Evolutionary conservation across 1,140 invertebrate species (phyloP), one percentile per base, ranked within the genome.

Genomic region (Daktulosphaira vitifoliae): DNA sequence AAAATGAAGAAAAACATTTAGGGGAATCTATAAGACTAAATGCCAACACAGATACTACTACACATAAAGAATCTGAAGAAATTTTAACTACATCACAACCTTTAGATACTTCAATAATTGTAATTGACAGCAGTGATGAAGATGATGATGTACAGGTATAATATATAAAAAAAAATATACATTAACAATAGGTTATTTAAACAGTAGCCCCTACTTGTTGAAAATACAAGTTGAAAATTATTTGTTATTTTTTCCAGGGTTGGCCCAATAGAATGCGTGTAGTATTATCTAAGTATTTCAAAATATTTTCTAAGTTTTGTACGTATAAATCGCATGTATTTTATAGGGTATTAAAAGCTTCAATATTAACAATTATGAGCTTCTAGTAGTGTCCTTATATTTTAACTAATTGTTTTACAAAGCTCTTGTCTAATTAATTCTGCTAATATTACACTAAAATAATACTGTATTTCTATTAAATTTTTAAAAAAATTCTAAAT

Each of bases 211-310:
- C 8, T 51, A 25, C 16, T 29, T 15, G n/a, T n/a, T n/a, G n/a
- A n/a, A n/a, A n/a, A n/a, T 25, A 51, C 13, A 15, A n/a, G n/a
- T 29, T 51, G 49, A 51, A 29, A 51, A 51, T 1, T 5, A n/a
- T 50, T 26, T 51, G 25, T 51, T 51, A 29, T 51, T 51, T 51
- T 51, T 51, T 51, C 49, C 25, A 51, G 49, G 49, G 13, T 25
- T 51, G 25, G 49, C 25, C 49, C 11, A 29, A 25, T 51, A 29
- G 49, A 29, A 29, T 49, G n/a, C 25, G 25, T 26, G 25, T 51
- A 26, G 3, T 51, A n/a, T 13, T 51, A 26, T 16, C 2, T 49
- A 51, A 26, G 49, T 51, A 51, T 51, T 29, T 29, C 49, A 51
- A 15, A n/a, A 29, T 23, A 15, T 51, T 5, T 51, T 51, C 49